phyloP scores from a whole-genome alignment of 2,888 invertebrate genomes.

The Didymodactylos carnosus region DNA sequence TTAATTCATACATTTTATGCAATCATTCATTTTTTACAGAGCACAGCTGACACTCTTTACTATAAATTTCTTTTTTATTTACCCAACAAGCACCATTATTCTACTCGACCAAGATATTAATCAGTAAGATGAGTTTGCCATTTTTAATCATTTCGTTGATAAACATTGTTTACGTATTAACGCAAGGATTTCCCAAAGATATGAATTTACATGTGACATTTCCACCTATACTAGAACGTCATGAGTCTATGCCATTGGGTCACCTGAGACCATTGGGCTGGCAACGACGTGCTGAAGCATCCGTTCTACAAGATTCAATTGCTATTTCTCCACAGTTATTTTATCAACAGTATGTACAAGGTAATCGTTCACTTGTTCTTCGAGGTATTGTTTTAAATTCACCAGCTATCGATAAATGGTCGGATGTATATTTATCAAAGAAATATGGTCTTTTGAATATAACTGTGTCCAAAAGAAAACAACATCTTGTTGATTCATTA shows the following conservation, averaged over 20 bases:
- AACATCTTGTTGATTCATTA: conserved; percentile 16
- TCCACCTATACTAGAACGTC: conserved; percentile 7
- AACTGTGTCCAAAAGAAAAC: conserved; percentile 20
- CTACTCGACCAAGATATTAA: too few relatives aligned
- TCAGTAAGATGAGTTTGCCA: too few relatives aligned
- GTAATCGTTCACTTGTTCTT: conserved; percentile 23
- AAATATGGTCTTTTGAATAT: conserved; percentile 23
- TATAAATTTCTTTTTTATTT: too few relatives aligned
- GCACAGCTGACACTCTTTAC: too few relatives aligned
- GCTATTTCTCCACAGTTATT: conserved; percentile 23
- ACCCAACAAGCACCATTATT: too few relatives aligned
- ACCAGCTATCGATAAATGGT: conserved; percentile 23
- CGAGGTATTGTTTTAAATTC: conserved; percentile 20
- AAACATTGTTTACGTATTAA: conserved; percentile 46
- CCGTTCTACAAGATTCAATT: conserved; percentile 21
- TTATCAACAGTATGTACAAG: conserved; percentile 22
- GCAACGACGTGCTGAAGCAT: conserved; percentile 25
- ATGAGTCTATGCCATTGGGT: conserved; percentile 4
- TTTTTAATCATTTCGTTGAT: neutral
- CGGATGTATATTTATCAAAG: conserved; percentile 25
- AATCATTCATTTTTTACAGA: too few relatives aligned
- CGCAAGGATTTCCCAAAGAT: conserved; percentile 13
- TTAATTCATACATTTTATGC: too few relatives aligned
- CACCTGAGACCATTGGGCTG: conserved; percentile 20
- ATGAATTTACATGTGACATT: conserved; percentile 7